A percentile compares a stretch with the other conserved stretches of the same genome.
Evolutionary conservation across 1,140 invertebrate genomes (phyloP).

Genomic region (Bombus ignitus): DNA sequence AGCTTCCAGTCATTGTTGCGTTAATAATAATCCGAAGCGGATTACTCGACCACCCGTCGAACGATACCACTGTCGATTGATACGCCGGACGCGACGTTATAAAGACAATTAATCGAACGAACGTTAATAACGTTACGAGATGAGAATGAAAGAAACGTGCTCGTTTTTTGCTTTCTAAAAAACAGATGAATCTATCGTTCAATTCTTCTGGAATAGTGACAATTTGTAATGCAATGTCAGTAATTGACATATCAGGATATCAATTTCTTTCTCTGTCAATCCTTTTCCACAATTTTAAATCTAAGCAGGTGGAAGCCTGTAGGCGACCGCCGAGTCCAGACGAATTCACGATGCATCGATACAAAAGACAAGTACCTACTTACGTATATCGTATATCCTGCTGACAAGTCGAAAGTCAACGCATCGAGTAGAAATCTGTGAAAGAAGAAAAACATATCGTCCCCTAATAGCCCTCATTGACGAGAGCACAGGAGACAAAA

Average conservation of each 20-base stretch:
- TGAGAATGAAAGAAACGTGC: too few relatives aligned
- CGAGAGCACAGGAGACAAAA: constrained; percentile 70
- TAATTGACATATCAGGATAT: too few relatives aligned
- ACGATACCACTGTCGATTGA: neutral
- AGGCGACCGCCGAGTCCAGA: too few relatives aligned
- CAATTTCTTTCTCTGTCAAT: too few relatives aligned
- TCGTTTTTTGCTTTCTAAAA: too few relatives aligned
- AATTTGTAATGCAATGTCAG: too few relatives aligned
- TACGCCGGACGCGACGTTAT: neutral
- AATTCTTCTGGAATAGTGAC: too few relatives aligned
- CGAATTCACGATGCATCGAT: neutral
- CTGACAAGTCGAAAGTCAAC: constrained; percentile 56
- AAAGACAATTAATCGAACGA: neutral
- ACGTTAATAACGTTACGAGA: too few relatives aligned
- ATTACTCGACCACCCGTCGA: constrained; percentile 48
- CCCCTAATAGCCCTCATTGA: constrained; percentile 83
- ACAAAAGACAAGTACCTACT: neutral
- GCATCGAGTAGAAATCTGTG: constrained; percentile 72
- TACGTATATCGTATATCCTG: neutral
- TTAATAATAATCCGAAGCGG: constrained; percentile 67
- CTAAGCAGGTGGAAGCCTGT: neutral
- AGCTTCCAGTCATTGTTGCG: constrained; percentile 73
- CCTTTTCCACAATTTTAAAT: too few relatives aligned
- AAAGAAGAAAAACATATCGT: constrained; percentile 82
- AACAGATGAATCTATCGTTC: too few relatives aligned